Conservation (phyloP, 2,888 invertebrate species). For the Margaritifera margaritifera region DNA sequence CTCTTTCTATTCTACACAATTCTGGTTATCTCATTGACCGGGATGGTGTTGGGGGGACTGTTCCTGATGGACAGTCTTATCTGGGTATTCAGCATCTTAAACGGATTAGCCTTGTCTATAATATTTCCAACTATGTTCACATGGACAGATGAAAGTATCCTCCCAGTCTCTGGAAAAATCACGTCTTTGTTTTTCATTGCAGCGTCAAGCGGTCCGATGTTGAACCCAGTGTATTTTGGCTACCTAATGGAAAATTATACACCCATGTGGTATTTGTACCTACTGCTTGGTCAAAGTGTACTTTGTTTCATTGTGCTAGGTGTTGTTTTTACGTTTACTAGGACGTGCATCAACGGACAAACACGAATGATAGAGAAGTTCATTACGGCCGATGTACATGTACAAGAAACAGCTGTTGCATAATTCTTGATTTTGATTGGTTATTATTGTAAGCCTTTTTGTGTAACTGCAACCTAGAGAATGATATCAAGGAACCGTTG, state of each 20-base stretch:
- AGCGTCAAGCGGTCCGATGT: constrained; percentile 31
- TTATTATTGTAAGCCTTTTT: too few relatives aligned
- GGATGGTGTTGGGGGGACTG: constrained; percentile 9
- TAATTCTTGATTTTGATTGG: too few relatives aligned
- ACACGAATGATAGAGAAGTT: too few relatives aligned
- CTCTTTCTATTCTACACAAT: constrained; percentile 6
- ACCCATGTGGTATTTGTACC: constrained; percentile 39
- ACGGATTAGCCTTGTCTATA: constrained; percentile 43
- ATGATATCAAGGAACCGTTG: too few relatives aligned
- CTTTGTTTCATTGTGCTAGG: constrained; percentile 14
- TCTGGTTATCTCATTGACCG: constrained; percentile 8
- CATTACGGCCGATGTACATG: too few relatives aligned
- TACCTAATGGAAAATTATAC: constrained; percentile 39
- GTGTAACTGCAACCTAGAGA: too few relatives aligned
- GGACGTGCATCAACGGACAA: too few relatives aligned
- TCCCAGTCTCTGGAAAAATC: constrained; percentile 41
- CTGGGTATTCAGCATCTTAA: constrained; percentile 37
- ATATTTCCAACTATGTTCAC: constrained; percentile 45
- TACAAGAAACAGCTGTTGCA: too few relatives aligned
- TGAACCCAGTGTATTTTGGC: constrained; percentile 45
- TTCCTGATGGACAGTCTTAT: constrained; percentile 17
- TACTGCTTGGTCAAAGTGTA: constrained; percentile 28
- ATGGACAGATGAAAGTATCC: constrained; percentile 46
- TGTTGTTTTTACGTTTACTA: too few relatives aligned
- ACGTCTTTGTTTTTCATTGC: constrained; percentile 40